Conservation (phyloP, 2,888 invertebrate species). For the Tetheella fluctuosa region DNA sequence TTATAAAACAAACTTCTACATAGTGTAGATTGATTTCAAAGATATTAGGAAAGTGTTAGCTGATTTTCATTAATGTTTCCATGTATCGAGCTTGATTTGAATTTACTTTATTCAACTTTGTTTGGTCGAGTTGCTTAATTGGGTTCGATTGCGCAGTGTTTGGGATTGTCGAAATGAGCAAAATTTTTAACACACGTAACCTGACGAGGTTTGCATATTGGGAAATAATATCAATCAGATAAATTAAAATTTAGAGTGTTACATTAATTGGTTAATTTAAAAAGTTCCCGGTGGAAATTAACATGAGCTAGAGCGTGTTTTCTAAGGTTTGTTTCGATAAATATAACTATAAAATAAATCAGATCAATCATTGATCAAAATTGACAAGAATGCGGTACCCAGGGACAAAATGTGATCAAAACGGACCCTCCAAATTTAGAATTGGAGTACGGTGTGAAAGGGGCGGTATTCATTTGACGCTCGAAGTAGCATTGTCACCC, state of each 20-base stretch:
- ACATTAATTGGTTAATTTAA: too few relatives aligned
- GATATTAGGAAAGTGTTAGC: too few relatives aligned
- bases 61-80: neutral
- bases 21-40: too few relatives aligned
- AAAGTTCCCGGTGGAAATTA: too few relatives aligned
- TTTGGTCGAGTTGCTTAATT: neutral
- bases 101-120: neutral
- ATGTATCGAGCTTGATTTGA: neutral
- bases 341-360: too few relatives aligned
- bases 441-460: conserved; percentile 4
- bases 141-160: neutral
- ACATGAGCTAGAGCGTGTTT: too few relatives aligned
- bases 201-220: neutral
- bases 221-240: too few relatives aligned
- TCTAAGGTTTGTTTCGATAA: too few relatives aligned
- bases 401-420: neutral
- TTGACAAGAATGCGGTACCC: neutral
- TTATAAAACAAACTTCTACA: neutral
- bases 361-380: neutral
- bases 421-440: neutral
- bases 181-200: neutral
- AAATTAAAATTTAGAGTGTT: too few relatives aligned
- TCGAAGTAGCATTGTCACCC: conserved; percentile 4
- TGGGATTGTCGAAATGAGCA: neutral
- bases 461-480: neutral